A percentile compares a stretch with the other conserved stretches of the same genome.
These are phyloP conservation scores for Chrysodeixis includens DNA, from an alignment of 2,888 invertebrate species.

Conservation along the genomic window DNA sequence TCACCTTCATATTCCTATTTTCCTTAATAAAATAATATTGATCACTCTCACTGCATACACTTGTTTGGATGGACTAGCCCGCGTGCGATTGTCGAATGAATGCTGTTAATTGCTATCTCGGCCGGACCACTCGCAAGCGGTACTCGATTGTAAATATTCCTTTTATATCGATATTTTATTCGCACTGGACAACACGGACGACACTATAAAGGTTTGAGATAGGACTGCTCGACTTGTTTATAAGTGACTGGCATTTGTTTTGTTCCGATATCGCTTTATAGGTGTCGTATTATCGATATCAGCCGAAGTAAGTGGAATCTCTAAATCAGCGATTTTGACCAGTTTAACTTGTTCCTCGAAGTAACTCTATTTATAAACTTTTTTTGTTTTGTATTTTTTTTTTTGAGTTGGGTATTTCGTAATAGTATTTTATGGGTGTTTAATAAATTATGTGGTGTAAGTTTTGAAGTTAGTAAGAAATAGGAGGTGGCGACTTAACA, in stretches of 20 bases:
- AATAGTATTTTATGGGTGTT: no score
- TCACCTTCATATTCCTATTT: constrained; percentile 55
- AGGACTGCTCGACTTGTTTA: background rate
- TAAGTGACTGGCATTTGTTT: background rate
- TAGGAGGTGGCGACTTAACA: no score
- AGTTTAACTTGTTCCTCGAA: background rate
- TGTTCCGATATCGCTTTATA: background rate
- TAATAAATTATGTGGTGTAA: background rate
- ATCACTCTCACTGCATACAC: constrained; percentile 53
- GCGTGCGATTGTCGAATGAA: constrained; percentile 57
- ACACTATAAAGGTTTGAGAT: constrained; percentile 5
- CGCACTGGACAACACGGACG: constrained; percentile 9
- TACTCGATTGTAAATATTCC: constrained; percentile 42
- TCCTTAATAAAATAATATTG: constrained; percentile 22
- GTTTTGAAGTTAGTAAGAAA: background rate
- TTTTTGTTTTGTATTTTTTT: background rate
- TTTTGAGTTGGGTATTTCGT: no score
- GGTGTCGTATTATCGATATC: background rate
- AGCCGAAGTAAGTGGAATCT: background rate
- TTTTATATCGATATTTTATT: constrained; percentile 38
- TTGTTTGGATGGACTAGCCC: constrained; percentile 45
- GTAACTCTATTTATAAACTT: background rate
- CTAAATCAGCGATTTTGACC: background rate
- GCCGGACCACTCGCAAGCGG: constrained; percentile 40
- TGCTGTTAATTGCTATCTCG: constrained; percentile 46